phyloP scores from a whole-genome alignment of 1,140 invertebrate genomes.

The Calliphora vicina region DNA sequence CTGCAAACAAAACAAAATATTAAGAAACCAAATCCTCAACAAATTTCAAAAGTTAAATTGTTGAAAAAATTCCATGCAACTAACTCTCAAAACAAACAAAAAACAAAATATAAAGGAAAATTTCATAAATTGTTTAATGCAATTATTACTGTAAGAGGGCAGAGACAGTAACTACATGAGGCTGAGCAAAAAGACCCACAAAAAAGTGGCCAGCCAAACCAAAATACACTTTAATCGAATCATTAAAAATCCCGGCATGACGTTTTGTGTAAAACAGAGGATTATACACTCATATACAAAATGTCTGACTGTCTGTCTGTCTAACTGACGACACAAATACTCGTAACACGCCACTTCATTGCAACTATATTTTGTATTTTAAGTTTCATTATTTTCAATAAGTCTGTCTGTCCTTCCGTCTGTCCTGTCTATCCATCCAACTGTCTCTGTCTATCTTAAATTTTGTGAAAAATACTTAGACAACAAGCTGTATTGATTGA shows the following conservation, averaged over 20 bases:
- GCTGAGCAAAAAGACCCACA: background rate
- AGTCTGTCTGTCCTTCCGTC: background rate
- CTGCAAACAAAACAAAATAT: background rate
- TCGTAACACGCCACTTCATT: background rate
- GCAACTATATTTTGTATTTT: background rate
- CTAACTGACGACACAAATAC: background rate
- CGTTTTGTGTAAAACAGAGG: constrained; percentile 25
- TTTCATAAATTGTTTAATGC: background rate
- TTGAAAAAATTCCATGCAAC: constrained; percentile 22
- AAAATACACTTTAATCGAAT: constrained; percentile 10
- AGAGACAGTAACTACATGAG: background rate
- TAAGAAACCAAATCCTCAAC: constrained; percentile 17
- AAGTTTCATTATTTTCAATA: background rate
- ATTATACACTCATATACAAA: constrained; percentile 6
- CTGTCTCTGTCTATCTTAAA: background rate
- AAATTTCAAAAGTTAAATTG: constrained; percentile 33
- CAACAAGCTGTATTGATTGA: constrained; percentile 20
- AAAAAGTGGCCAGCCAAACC: background rate
- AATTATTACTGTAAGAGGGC: constrained; percentile 26
- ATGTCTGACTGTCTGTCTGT: background rate
- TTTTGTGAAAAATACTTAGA: background rate
- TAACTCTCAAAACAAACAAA: background rate
- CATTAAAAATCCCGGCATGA: constrained; percentile 22
- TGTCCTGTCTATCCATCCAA: no score
- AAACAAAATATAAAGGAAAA: background rate